Percentiles rank a stretch among this genome's conserved stretches.
Evolutionary conservation across 2,113 vertebrate genomes (phyloP).

Genomic region (Tenebrosternarchus preto): DNA sequence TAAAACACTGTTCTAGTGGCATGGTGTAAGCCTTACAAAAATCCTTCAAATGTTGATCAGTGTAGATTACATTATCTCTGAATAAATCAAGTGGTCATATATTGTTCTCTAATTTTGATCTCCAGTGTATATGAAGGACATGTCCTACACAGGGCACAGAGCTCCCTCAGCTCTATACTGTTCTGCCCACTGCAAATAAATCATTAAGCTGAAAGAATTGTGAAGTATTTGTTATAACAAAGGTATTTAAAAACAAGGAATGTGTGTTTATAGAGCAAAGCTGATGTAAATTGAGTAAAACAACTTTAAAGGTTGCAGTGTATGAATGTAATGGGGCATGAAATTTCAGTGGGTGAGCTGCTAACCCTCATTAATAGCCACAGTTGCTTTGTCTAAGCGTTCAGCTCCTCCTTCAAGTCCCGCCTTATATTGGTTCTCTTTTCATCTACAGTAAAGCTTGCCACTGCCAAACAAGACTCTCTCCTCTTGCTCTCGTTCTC

Average conservation of each 20-base stretch:
- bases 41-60: no score
- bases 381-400: not conserved
- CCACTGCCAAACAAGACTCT: conserved; percentile 65
- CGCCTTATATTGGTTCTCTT: conserved; percentile 49
- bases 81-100: no score
- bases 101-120: no score
- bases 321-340: not conserved
- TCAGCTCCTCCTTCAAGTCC: conserved; percentile 36
- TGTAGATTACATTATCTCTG: no score
- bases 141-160: no score
- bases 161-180: not conserved
- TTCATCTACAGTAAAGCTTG: conserved; percentile 61
- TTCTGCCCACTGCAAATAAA: not conserved
- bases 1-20: no score
- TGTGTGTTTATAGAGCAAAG: not conserved
- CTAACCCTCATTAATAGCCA: no score
- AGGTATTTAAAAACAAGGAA: not conserved
- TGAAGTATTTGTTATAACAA: not conserved
- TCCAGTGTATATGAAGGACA: no score
- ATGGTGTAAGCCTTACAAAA: no score
- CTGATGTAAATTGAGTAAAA: not conserved
- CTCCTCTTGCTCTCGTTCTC: not conserved
- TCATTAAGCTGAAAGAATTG: not conserved
- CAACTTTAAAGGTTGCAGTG: not conserved
- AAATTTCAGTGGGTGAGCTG: not conserved